A percentile compares a stretch with the other conserved stretches of the same genome.
These are phyloP conservation scores for Psilopsiagon aurifrons DNA, from an alignment of 2,113 vertebrate genomes.

Conservation along the genomic window DNA sequence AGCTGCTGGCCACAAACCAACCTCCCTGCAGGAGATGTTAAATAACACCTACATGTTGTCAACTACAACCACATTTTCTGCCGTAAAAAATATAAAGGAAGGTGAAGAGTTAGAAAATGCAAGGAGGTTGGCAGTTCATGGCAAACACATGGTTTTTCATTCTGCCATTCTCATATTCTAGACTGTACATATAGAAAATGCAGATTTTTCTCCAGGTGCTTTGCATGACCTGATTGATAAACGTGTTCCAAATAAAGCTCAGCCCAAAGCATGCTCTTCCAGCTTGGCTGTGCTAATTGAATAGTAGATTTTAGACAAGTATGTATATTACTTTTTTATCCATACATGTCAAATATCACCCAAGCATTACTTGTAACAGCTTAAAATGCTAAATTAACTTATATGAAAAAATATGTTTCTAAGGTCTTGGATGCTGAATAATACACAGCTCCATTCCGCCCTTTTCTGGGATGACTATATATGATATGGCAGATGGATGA, in stretches of 20 bases:
- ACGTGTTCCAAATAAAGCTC: not conserved
- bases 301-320: not conserved
- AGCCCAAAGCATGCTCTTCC: not conserved
- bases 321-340: not conserved
- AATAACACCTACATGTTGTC: rapidly evolving
- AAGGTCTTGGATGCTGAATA: not conserved
- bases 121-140: rapidly evolving
- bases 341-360: not conserved
- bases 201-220: not conserved
- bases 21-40: not conserved
- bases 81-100: not conserved
- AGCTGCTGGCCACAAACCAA: not conserved
- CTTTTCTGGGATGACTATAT: not conserved
- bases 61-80: rapidly evolving
- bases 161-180: rapidly evolving
- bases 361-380: not conserved
- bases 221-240: not conserved
- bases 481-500: not conserved
- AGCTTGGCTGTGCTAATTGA: not conserved
- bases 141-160: not conserved
- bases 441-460: not conserved
- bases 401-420: not conserved
- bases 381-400: not conserved
- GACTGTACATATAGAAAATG: rapidly evolving
- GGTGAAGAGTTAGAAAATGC: not conserved